These are phyloP conservation scores for Sialia sialis DNA, from an alignment of 2,113 vertebrate genomes.

Conservation along the genomic window DNA sequence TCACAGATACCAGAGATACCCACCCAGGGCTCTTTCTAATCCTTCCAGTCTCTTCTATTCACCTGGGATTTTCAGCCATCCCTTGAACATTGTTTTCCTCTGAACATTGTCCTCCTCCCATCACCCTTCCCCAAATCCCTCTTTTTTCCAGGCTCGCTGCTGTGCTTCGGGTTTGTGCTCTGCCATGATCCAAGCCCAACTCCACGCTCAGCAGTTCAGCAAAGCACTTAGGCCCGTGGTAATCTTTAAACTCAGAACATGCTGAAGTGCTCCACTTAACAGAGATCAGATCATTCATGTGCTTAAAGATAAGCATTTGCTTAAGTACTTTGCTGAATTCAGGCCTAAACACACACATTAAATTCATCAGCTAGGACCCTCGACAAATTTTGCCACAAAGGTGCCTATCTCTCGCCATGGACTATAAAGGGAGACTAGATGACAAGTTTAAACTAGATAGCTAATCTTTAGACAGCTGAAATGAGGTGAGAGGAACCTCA, in stretches of 20 bases:
- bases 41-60: background rate
- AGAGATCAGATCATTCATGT: constrained; percentile 44
- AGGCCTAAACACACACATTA: constrained; percentile 39
- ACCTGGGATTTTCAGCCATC: background rate
- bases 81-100: background rate
- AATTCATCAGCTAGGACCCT: background rate
- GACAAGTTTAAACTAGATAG: constrained; percentile 7
- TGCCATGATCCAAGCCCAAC: background rate
- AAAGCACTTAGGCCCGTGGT: background rate
- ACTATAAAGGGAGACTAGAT: background rate
- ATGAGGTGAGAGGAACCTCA: constrained; percentile 42
- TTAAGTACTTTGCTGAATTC: constrained; percentile 37
- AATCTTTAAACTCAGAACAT: constrained; percentile 18
- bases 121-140: background rate
- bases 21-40: background rate
- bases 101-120: background rate
- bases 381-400: background rate
- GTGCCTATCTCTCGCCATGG: background rate
- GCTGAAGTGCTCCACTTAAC: constrained; percentile 27
- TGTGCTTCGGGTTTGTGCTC: background rate
- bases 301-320: constrained; percentile 37
- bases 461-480: constrained; percentile 12
- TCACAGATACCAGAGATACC: background rate
- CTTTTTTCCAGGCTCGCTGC: background rate
- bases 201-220: background rate